phyloP scores from a whole-genome alignment of 2,888 invertebrate genomes.

The Corbicula japonica region DNA sequence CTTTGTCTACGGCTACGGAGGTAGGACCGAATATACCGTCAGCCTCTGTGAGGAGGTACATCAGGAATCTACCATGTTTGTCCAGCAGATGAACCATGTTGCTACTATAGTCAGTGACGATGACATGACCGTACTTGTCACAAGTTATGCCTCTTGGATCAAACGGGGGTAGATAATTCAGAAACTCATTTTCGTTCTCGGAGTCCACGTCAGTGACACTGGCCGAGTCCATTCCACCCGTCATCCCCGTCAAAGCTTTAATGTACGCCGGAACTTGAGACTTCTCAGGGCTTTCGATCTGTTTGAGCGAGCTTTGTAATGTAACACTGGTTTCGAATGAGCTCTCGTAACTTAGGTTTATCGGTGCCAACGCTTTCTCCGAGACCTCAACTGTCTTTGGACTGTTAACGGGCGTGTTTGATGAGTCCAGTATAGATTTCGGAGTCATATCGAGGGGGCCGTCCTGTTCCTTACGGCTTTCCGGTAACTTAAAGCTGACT shows the following conservation, averaged over 20 bases:
- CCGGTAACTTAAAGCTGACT: constrained; percentile 48
- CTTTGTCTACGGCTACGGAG: constrained; percentile 72
- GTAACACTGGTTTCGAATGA: constrained; percentile 54
- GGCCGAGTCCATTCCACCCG: constrained; percentile 50
- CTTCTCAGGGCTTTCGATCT: constrained; percentile 29
- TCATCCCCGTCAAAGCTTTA: constrained; percentile 56
- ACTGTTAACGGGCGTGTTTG: constrained; percentile 46
- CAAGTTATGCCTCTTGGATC: constrained; percentile 76
- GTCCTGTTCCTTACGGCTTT: constrained; percentile 59
- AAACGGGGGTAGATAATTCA: constrained; percentile 56
- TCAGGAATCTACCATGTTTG: constrained; percentile 67
- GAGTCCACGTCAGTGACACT: constrained; percentile 52
- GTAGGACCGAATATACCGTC: constrained; percentile 70
- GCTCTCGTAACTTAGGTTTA: constrained; percentile 54
- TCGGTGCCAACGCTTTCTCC: constrained; percentile 49
- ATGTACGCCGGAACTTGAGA: constrained; percentile 15
- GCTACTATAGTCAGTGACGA: constrained; percentile 76
- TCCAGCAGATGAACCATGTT: constrained; percentile 69
- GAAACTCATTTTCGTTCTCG: constrained; percentile 36
- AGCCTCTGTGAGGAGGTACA: constrained; percentile 65
- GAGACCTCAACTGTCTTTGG: constrained; percentile 31
- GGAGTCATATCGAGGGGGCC: constrained; percentile 42
- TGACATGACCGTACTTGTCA: constrained; percentile 76
- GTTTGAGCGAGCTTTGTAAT: constrained; percentile 38
- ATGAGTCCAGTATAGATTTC: constrained; percentile 44